Percentiles rank a stretch among this genome's conserved stretches.
These are phyloP conservation scores for Aurelia coerulea DNA, from an alignment of 30 jellyfish, hydroid and myxozoan species.

Conservation along the genomic window DNA sequence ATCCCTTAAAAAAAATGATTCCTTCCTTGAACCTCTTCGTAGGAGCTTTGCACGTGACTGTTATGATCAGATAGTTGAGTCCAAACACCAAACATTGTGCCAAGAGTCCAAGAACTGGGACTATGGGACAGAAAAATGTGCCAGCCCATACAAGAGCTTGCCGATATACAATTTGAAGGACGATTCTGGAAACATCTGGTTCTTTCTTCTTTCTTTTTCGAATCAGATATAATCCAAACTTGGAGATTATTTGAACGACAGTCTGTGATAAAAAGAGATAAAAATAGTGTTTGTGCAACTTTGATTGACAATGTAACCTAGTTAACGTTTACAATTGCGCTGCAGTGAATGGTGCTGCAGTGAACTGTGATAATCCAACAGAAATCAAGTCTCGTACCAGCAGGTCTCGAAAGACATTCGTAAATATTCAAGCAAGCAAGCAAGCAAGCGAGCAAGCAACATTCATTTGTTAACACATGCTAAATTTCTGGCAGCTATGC, in stretches of 20 bases:
- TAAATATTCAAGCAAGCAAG: too few relatives aligned
- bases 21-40: constrained; percentile 43
- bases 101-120: constrained; percentile 60
- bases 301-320: too few relatives aligned
- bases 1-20: constrained; percentile 21
- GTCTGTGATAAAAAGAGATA: constrained; percentile 20
- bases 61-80: constrained; percentile 7
- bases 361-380: too few relatives aligned
- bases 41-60: constrained; percentile 52
- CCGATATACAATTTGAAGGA: constrained; percentile 57
- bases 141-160: constrained; percentile 76
- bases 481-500: too few relatives aligned
- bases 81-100: constrained; percentile 10
- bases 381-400: too few relatives aligned
- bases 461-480: too few relatives aligned
- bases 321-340: too few relatives aligned
- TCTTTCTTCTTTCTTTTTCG: constrained; percentile 41
- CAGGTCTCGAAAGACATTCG: too few relatives aligned
- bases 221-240: constrained; percentile 30
- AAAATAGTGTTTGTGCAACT: not conserved
- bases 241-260: constrained; percentile 24
- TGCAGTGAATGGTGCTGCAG: too few relatives aligned
- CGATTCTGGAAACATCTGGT: constrained; percentile 58
- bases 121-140: constrained; percentile 70
- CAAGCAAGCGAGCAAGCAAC: too few relatives aligned